A percentile compares a stretch with the other conserved stretches of the same genome.
phyloP scores from a whole-genome alignment of 2,888 invertebrate genomes.

The Coecobrya sp. region DNA sequence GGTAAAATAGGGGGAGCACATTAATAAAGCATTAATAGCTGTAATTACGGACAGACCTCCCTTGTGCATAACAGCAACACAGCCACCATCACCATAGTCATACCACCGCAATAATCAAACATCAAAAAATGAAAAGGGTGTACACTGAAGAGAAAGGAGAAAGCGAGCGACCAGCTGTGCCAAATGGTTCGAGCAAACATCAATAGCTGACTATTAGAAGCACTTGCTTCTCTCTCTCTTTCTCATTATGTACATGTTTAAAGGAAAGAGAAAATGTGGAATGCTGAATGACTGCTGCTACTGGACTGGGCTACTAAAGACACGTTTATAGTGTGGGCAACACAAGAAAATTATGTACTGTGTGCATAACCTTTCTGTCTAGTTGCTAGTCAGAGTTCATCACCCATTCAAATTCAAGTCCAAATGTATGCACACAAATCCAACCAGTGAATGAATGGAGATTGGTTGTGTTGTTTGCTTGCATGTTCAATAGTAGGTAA shows the following conservation, averaged over 20 bases:
- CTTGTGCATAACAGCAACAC: constrained; percentile 22
- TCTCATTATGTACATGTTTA: neutral
- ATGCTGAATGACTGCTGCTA: neutral
- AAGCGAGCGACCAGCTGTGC: constrained; percentile 73
- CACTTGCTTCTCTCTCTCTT: constrained; percentile 49
- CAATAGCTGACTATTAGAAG: constrained; percentile 69
- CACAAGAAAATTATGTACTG: neutral
- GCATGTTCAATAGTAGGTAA: too few species aligned
- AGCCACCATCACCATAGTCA: neutral
- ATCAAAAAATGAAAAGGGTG: constrained; percentile 16
- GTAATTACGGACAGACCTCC: constrained; percentile 83
- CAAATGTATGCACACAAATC: neutral
- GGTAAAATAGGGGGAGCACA: constrained; percentile 74
- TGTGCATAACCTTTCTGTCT: neutral
- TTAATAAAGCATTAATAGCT: constrained; percentile 83
- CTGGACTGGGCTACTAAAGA: neutral
- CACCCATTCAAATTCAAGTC: constrained; percentile 8
- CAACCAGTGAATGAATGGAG: too few species aligned
- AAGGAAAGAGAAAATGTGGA: neutral
- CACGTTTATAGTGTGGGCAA: neutral
- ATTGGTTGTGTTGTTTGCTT: too few species aligned
- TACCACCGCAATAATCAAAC: constrained; percentile 65
- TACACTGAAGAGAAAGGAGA: neutral
- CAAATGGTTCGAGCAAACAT: constrained; percentile 66
- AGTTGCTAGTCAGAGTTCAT: constrained; percentile 43